phyloP scores from a whole-genome alignment of 2,113 vertebrate genomes.

The Speoplatyrhinus poulsoni region DNA sequence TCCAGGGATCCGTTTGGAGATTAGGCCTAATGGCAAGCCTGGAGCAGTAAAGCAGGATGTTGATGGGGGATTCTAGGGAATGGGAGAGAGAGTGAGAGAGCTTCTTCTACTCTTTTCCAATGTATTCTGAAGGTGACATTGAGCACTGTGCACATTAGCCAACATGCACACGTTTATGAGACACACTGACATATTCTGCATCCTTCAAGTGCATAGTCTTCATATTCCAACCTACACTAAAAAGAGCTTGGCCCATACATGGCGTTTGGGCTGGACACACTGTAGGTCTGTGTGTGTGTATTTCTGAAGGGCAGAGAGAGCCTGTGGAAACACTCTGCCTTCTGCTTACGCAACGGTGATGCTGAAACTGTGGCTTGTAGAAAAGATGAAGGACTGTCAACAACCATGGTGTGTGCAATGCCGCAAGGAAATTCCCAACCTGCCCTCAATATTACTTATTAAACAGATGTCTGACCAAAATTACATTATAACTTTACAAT shows the following conservation, averaged over 20 bases:
- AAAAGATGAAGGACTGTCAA: slow-evolving; percentile 34
- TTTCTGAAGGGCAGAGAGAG: slow-evolving; percentile 18
- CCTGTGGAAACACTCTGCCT: slow-evolving; percentile 12
- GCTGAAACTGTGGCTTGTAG: slow-evolving; percentile 8
- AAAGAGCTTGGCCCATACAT: no score
- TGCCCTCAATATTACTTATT: not conserved
- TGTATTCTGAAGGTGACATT: not conserved
- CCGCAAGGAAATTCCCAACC: slow-evolving; percentile 1
- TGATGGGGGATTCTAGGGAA: not conserved
- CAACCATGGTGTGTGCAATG: slow-evolving; percentile 8
- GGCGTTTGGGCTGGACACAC: no score
- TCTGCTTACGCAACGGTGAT: slow-evolving; percentile 49
- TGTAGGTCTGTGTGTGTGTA: not conserved
- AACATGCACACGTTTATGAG: no score
- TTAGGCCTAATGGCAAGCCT: slow-evolving; percentile 23
- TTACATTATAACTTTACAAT: no score
- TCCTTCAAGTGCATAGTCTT: no score
- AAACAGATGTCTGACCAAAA: no score
- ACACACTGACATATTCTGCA: no score
- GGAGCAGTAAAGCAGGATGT: slow-evolving; percentile 33
- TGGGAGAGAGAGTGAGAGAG: not conserved
- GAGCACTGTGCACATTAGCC: not conserved
- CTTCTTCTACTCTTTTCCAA: not conserved
- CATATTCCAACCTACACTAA: no score
- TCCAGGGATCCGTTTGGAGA: not conserved